Evolutionary conservation across 92 coral and sea anemone genomes (phyloP).

Genomic region (Epizoanthus stellaris): DNA sequence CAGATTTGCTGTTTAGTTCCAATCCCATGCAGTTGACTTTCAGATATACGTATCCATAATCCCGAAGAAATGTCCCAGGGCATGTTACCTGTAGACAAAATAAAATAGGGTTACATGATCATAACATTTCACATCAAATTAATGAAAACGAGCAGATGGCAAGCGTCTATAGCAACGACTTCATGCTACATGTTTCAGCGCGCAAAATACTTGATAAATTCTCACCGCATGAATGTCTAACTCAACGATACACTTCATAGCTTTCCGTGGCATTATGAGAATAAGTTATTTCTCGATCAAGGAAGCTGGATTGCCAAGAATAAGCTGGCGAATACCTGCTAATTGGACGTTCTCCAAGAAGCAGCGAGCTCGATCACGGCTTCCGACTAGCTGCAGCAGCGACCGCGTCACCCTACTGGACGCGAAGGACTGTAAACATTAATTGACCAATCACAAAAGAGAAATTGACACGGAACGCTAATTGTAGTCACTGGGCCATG

Average conservation of each 20-base stretch:
- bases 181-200: conserved; percentile 14
- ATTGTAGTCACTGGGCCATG: conserved; percentile 4
- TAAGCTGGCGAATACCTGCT: neutral
- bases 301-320: conserved; percentile 12
- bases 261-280: conserved; percentile 92
- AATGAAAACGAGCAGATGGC: conserved; percentile 22
- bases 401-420: conserved; percentile 42
- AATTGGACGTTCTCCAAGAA: conserved; percentile 10
- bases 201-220: conserved; percentile 21
- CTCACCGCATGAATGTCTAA: conserved; percentile 94
- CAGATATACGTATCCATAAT: conserved; percentile 95
- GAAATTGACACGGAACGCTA: conserved; percentile 14
- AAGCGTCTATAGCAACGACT: conserved; percentile 99
- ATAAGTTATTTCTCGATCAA: conserved; percentile 16
- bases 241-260: conserved; percentile 99
- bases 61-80: conserved; percentile 95
- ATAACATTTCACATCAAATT: conserved; percentile 28
- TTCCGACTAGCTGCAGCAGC: neutral
- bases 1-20: conserved; percentile 94
- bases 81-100: conserved; percentile 81
- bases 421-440: conserved; percentile 49
- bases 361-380: neutral
- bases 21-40: conserved; percentile 98
- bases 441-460: conserved; percentile 49
- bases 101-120: conserved; percentile 39